Percentiles rank a stretch among this genome's conserved stretches.
Conservation (phyloP, 2,113 vertebrate genomes). For the Nothocercus julius region DNA sequence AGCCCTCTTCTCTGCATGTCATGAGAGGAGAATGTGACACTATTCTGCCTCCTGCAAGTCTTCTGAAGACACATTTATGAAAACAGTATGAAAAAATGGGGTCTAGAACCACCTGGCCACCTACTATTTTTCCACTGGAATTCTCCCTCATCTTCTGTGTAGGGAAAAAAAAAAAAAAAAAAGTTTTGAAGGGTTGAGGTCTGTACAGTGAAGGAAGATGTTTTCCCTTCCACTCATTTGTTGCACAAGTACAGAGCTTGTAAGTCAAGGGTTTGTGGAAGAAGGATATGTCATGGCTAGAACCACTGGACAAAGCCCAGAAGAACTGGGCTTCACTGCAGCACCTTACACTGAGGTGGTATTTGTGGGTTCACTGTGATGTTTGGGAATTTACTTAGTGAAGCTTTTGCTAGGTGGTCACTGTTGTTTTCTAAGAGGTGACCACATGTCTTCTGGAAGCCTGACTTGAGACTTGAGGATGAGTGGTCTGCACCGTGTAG, state of each 20-base stretch:
- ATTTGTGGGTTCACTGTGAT: background rate
- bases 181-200: background rate
- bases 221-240: background rate
- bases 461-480: background rate
- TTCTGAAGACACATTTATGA: background rate
- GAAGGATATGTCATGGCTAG: background rate
- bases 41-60: background rate
- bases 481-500: background rate
- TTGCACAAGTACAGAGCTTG: background rate
- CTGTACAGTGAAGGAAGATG: background rate
- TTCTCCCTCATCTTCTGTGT: background rate
- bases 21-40: background rate
- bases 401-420: background rate
- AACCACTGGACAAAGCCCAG: background rate
- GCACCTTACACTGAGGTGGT: background rate
- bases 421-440: background rate
- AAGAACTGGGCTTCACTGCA: background rate
- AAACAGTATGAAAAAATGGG: background rate
- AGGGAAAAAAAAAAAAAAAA: background rate
- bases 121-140: background rate
- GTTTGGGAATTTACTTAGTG: background rate
- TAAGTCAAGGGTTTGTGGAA: background rate
- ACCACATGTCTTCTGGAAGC: background rate
- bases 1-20: background rate
- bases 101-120: background rate